Conservation (phyloP, 2,113 vertebrate genomes). For the Hippocampus mohnikei region DNA sequence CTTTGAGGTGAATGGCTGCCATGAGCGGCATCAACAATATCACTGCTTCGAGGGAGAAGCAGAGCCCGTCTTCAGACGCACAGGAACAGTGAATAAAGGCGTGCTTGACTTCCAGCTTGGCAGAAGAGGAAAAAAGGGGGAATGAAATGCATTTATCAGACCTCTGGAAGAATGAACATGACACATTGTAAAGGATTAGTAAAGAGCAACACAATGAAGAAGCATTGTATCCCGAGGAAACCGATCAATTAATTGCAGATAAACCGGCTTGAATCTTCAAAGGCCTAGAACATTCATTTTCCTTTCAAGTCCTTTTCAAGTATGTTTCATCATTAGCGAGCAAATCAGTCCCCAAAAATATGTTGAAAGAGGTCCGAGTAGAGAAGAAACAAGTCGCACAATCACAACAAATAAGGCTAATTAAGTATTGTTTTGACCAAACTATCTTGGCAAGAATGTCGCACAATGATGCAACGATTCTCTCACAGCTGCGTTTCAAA, state of each 20-base stretch:
- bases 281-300: slow-evolving; percentile 39
- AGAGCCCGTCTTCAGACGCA: slow-evolving; percentile 46
- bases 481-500: slow-evolving; percentile 41
- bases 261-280: slow-evolving; percentile 57
- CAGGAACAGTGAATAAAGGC: slow-evolving; percentile 60
- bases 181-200: slow-evolving; percentile 38
- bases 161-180: slow-evolving; percentile 42
- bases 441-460: slow-evolving; percentile 11
- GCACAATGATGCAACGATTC: slow-evolving; percentile 26
- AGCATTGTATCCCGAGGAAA: slow-evolving; percentile 31
- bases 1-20: slow-evolving; percentile 58
- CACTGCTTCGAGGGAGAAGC: slow-evolving; percentile 54
- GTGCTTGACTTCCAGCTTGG: slow-evolving; percentile 49
- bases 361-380: slow-evolving; percentile 10
- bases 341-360: slow-evolving; percentile 9
- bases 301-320: neutral
- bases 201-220: slow-evolving; percentile 39
- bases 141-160: slow-evolving; percentile 42
- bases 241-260: slow-evolving; percentile 34
- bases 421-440: slow-evolving; percentile 25
- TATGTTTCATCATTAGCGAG: slow-evolving; percentile 34
- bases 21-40: slow-evolving; percentile 55
- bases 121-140: slow-evolving; percentile 29
- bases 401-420: slow-evolving; percentile 20
- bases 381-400: slow-evolving; percentile 2